Evolutionary conservation across 2,888 invertebrate species (phyloP).

Genomic region (Mellilla xanthometata): DNA sequence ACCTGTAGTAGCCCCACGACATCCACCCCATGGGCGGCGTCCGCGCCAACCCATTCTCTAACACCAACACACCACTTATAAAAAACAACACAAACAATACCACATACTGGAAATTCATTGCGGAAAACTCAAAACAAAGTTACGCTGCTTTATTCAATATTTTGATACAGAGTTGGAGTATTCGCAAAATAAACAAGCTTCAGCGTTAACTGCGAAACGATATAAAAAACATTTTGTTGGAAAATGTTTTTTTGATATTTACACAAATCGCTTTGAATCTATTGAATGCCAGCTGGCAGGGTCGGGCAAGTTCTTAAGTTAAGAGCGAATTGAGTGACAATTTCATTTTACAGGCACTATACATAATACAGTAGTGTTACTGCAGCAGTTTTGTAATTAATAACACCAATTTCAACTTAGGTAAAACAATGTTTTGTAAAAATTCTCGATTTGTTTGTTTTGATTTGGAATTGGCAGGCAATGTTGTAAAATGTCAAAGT

Average conservation of each 20-base stretch:
- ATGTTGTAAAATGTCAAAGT: too few relatives aligned
- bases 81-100: slow-evolving; percentile 30
- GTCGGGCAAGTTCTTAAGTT: too few relatives aligned
- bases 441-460: too few relatives aligned
- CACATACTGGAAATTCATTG: slow-evolving; percentile 10
- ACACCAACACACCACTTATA: slow-evolving; percentile 45
- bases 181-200: slow-evolving; percentile 14
- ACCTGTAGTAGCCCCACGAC: slow-evolving; percentile 87
- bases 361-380: too few relatives aligned
- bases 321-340: too few relatives aligned
- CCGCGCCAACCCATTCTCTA: slow-evolving; percentile 85
- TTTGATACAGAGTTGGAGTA: slow-evolving; percentile 8
- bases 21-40: slow-evolving; percentile 90
- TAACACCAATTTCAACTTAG: too few relatives aligned
- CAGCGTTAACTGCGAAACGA: slow-evolving; percentile 11
- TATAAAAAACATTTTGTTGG: slow-evolving; percentile 16
- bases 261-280: slow-evolving; percentile 3
- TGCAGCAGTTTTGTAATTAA: too few relatives aligned
- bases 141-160: slow-evolving; percentile 7
- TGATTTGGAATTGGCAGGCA: too few relatives aligned
- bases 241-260: slow-evolving; percentile 15
- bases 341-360: too few relatives aligned
- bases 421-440: too few relatives aligned
- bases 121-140: slow-evolving; percentile 5
- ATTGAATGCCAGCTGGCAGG: background rate